Evolutionary conservation across 2,113 vertebrate genomes (phyloP), one percentile per base, ranked within the genome.

Genomic region (Rhadina sibilatrix): DNA sequence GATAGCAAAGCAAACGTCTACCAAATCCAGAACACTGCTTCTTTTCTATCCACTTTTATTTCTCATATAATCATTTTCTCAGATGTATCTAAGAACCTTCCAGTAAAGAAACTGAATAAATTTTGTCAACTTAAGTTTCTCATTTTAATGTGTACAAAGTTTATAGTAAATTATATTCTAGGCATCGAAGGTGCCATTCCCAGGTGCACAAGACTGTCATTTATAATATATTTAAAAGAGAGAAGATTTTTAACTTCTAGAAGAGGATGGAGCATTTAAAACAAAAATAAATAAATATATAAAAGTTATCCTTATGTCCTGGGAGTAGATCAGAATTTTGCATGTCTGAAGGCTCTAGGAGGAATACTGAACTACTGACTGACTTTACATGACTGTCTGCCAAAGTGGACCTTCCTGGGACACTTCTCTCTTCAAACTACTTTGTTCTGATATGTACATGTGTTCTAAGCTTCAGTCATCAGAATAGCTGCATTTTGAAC

Each of bases 111-210:
- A 30, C 4, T 21, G 47, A 37, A 6, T 30, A 28, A 1, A 7
- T 60, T 71, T 57, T 74, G 10, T 63, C 15, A 42, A 2, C 12
- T 38, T 38, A 16, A 38, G 37, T 83, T 76, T 77, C 50, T 63
- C 0, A 19, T 80, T 56, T 87, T 50, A 42, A 27, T 31, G 2
- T 63, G 20, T 54, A 20, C 2, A 20, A 24, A 70, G 1, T 44
- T 64, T 52, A 47, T 40, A 23, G 11, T 27, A 82, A 84, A 63
- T 56, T 47, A 9, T 28, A 35, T 31, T 30, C 25, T 14, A 9
- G 20, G 4, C 5, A 35, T 57, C 1, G 2, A 25, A 49, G 6
- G 5, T 31, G 11, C 4, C 23, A 63, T 50, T 76, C 4, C 4
- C 16, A 42, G 5, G 6, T 72, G 31, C 3, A 4, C 30, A 40